A percentile compares a stretch with the other conserved stretches of the same genome.
Conservation (phyloP, 1,140 invertebrate genomes). For the Drosophila athabasca region DNA sequence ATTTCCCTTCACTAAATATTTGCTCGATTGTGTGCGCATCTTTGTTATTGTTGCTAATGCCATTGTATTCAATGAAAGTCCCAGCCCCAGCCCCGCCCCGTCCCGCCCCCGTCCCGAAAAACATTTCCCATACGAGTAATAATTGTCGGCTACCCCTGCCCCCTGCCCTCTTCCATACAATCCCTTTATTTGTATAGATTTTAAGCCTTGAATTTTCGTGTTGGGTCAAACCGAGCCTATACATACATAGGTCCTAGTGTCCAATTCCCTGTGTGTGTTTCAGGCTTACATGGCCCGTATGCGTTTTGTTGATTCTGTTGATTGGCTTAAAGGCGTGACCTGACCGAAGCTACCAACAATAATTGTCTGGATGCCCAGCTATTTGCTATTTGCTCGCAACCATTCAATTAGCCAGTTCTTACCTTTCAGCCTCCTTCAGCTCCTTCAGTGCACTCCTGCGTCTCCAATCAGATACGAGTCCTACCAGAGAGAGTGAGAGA, state of each 20-base stretch:
- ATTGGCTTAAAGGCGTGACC: constrained; percentile 68
- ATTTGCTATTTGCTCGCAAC: constrained; percentile 42
- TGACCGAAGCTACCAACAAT: constrained; percentile 56
- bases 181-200: constrained; percentile 41
- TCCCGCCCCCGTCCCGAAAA: constrained; percentile 29
- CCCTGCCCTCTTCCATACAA: neutral
- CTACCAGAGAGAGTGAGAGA: constrained; percentile 21
- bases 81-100: neutral
- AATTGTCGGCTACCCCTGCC: constrained; percentile 34
- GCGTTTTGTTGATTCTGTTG: constrained; percentile 73
- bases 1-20: constrained; percentile 73
- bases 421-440: constrained; percentile 22
- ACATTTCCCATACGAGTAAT: constrained; percentile 38
- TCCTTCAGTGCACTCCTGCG: constrained; percentile 10
- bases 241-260: too few relatives aligned
- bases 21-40: constrained; percentile 49
- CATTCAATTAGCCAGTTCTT: constrained; percentile 57
- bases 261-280: neutral
- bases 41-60: constrained; percentile 50
- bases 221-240: constrained; percentile 12
- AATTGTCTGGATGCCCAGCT: constrained; percentile 57
- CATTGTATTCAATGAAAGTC: constrained; percentile 54
- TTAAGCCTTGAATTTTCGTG: constrained; percentile 69
- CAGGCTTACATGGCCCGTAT: constrained; percentile 61
- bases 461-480: constrained; percentile 13